phyloP scores from a whole-genome alignment of 2,888 invertebrate species.

The Heteropelma amictum region DNA sequence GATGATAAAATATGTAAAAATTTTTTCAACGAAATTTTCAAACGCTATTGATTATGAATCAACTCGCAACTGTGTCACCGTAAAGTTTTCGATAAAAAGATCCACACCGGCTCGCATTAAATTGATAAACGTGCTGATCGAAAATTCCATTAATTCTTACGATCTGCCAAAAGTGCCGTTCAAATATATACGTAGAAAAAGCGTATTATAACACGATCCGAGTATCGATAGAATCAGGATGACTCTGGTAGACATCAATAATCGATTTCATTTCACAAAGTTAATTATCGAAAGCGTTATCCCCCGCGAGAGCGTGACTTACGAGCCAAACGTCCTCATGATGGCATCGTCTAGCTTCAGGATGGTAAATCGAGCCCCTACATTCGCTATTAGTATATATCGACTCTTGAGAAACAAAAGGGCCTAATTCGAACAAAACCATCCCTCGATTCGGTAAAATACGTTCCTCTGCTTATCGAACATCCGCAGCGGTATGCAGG shows the following conservation, averaged over 20 bases:
- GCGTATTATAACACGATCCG: not conserved
- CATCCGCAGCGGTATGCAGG: not conserved
- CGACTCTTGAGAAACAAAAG: not conserved
- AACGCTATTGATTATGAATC: no score
- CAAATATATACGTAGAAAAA: not conserved
- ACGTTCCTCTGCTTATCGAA: conserved; percentile 5
- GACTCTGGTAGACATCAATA: conserved; percentile 62
- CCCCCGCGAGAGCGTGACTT: conserved; percentile 59
- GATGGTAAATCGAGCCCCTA: conserved; percentile 20
- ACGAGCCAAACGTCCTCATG: conserved; percentile 50
- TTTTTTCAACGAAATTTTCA: not conserved
- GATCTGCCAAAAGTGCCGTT: not conserved
- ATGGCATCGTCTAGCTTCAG: conserved; percentile 32
- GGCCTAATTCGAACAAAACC: not conserved
- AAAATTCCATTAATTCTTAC: not conserved
- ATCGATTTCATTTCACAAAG: conserved; percentile 69
- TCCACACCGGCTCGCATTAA: not conserved
- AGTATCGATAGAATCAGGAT: conserved; percentile 17
- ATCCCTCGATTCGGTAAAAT: not conserved
- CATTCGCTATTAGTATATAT: conserved; percentile 9
- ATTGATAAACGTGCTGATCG: not conserved
- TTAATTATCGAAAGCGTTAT: conserved; percentile 74
- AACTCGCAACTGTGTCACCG: no score
- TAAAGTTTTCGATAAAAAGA: no score
- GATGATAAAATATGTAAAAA: no score